A percentile compares a stretch with the other conserved stretches of the same genome.
Evolutionary conservation across 2,113 vertebrate species (phyloP).

Genomic region (Odontesthes bonariensis): DNA sequence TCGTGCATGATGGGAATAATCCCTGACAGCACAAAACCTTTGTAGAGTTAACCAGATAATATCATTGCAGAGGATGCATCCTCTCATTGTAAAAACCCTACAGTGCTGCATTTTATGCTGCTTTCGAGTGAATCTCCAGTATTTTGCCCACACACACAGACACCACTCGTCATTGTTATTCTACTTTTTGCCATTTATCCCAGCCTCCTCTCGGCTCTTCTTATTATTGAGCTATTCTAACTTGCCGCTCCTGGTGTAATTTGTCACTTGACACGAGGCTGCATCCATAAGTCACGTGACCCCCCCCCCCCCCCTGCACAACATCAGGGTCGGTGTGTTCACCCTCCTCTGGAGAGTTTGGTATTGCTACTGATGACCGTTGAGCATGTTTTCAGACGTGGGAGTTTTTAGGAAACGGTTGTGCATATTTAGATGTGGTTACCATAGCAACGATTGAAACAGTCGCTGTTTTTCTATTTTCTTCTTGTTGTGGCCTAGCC

Average conservation of each 20-base stretch:
- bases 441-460: conserved; percentile 33
- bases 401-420: conserved; percentile 25
- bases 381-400: too few relatives aligned
- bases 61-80: neutral
- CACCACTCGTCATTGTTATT: too few relatives aligned
- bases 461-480: neutral
- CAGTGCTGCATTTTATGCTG: neutral
- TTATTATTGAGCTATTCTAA: conserved; percentile 16
- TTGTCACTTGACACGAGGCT: neutral
- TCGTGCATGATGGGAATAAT: neutral
- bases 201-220: too few relatives aligned
- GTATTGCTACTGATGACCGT: too few relatives aligned
- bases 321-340: too few relatives aligned
- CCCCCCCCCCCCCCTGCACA: conserved; percentile 18
- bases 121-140: conserved; percentile 18
- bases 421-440: conserved; percentile 24
- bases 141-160: neutral
- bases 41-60: neutral
- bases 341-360: too few relatives aligned
- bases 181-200: too few relatives aligned
- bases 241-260: conserved; percentile 3
- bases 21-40: neutral
- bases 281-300: conserved; percentile 40
- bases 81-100: neutral
- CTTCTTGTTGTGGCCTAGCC: neutral